These are phyloP conservation scores for Rhinogobius similis DNA, from an alignment of 2,113 vertebrate species.

Conservation along the genomic window DNA sequence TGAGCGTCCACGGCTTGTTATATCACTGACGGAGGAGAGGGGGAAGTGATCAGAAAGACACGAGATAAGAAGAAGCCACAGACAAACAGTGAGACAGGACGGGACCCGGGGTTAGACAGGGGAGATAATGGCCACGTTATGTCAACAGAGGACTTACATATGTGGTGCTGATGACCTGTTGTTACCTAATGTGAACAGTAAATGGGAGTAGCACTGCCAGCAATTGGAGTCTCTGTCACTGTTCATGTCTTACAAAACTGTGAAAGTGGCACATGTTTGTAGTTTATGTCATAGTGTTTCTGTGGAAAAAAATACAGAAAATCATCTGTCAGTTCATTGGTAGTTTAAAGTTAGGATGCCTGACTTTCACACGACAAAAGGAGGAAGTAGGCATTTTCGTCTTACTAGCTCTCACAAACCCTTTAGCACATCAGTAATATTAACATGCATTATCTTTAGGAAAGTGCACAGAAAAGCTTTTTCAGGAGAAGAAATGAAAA, in stretches of 20 bases:
- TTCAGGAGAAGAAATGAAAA: no score
- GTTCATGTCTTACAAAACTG: neutral
- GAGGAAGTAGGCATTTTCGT: no score
- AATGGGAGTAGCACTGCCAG: slow-evolving; percentile 30
- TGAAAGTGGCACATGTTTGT: neutral
- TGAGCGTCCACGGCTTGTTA: slow-evolving; percentile 36
- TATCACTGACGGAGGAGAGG: slow-evolving; percentile 26
- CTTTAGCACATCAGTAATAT: no score
- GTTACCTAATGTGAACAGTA: slow-evolving; percentile 52
- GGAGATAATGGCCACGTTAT: slow-evolving; percentile 58
- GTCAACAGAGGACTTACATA: slow-evolving; percentile 53
- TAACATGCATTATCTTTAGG: no score
- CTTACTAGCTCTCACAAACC: no score
- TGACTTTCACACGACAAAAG: no score
- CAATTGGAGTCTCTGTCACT: slow-evolving; percentile 25
- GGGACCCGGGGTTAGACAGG: slow-evolving; percentile 16
- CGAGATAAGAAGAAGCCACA: slow-evolving; percentile 40
- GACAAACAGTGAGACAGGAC: slow-evolving; percentile 25
- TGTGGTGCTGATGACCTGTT: slow-evolving; percentile 38
- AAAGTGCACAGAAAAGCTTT: no score
- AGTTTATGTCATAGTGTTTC: neutral
- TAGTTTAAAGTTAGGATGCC: no score
- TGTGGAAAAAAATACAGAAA: no score
- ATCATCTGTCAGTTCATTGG: no score
- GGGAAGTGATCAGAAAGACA: slow-evolving; percentile 9